Evolutionary conservation across 2,888 invertebrate species (phyloP).

Genomic region (Patella caerulea): DNA sequence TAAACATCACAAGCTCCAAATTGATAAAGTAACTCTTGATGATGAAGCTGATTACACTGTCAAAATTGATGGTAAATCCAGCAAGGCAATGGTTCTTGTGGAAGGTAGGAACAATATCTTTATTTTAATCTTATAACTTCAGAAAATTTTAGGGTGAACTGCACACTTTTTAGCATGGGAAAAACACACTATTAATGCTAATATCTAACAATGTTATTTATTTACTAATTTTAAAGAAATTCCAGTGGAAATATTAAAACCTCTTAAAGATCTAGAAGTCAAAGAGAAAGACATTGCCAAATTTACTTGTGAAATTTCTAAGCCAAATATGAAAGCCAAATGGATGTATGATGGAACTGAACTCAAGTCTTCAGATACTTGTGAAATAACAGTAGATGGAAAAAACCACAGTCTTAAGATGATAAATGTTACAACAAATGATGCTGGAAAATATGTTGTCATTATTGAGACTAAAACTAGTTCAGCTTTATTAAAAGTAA

Average conservation of each 20-base stretch:
- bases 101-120: slow-evolving; percentile 41
- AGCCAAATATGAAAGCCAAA: slow-evolving; percentile 92
- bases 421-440: slow-evolving; percentile 55
- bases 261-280: slow-evolving; percentile 45
- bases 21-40: slow-evolving; percentile 55
- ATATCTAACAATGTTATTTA: not conserved
- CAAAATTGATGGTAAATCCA: slow-evolving; percentile 46
- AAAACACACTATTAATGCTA: not conserved
- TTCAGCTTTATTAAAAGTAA: slow-evolving; percentile 58
- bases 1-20: slow-evolving; percentile 51
- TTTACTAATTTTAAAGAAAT: slow-evolving; percentile 39
- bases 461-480: slow-evolving; percentile 59
- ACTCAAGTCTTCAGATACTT: slow-evolving; percentile 86
- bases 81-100: slow-evolving; percentile 47
- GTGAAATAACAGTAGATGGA: slow-evolving; percentile 85
- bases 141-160: too few relatives aligned
- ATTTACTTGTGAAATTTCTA: slow-evolving; percentile 92
- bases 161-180: too few relatives aligned
- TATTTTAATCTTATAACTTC: too few relatives aligned
- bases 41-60: slow-evolving; percentile 62
- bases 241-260: slow-evolving; percentile 46
- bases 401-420: slow-evolving; percentile 59
- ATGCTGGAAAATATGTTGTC: slow-evolving; percentile 62
- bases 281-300: slow-evolving; percentile 75
- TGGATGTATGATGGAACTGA: slow-evolving; percentile 87